These are phyloP conservation scores for Champsocephalus esox DNA, from an alignment of 2,797 vertebrate genomes.

Conservation along the genomic window DNA sequence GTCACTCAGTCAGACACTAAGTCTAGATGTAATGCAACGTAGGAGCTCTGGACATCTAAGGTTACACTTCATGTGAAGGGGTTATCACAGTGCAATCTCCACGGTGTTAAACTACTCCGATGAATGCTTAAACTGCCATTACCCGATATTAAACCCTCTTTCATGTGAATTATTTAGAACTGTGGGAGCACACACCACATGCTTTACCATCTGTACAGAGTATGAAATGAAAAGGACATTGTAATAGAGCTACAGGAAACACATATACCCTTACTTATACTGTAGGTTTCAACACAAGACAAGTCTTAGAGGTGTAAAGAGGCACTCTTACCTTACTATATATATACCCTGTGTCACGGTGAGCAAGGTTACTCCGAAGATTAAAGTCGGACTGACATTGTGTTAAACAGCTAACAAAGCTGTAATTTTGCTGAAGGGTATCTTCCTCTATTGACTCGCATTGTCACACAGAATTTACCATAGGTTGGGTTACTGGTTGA, in stretches of 20 bases:
- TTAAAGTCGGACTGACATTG: constrained; percentile 26
- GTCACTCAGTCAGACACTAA: constrained; percentile 37
- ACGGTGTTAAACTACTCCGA: constrained; percentile 43
- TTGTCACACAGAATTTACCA: constrained; percentile 35
- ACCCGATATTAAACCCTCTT: constrained; percentile 72
- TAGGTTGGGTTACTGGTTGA: constrained; percentile 15
- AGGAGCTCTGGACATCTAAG: constrained; percentile 25
- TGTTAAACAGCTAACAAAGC: constrained; percentile 22
- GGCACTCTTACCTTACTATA: constrained; percentile 5
- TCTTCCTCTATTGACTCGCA: constrained; percentile 24
- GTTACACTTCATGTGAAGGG: constrained; percentile 13
- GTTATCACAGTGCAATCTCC: constrained; percentile 18
- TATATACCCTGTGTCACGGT: not conserved
- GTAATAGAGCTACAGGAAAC: constrained; percentile 52
- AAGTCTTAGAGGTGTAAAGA: constrained; percentile 29
- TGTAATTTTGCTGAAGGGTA: constrained; percentile 2
- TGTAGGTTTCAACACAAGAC: constrained; percentile 34
- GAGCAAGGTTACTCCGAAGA: constrained; percentile 26
- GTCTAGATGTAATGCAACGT: constrained; percentile 32
- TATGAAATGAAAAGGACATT: constrained; percentile 60
- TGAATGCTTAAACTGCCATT: constrained; percentile 62
- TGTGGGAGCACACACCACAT: constrained; percentile 64
- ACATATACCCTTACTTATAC: constrained; percentile 46
- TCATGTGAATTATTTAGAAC: constrained; percentile 72
- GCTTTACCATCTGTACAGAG: constrained; percentile 76